phyloP scores from a whole-genome alignment of 2,797 vertebrate species.

The Acanthiza pusilla region DNA sequence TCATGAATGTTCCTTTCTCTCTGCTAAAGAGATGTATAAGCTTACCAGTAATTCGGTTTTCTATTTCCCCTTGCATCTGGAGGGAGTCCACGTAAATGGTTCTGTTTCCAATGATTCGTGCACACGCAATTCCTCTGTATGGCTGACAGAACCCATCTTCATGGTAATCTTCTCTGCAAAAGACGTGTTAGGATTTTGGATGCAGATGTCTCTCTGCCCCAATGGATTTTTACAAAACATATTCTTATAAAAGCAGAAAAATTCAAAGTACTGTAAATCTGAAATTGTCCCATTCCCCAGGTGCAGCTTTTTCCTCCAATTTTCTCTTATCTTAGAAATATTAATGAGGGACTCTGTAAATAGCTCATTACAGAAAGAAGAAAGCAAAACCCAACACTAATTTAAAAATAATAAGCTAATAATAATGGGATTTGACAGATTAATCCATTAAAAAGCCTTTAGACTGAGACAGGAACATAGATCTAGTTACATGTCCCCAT shows the following conservation, averaged over 20 bases:
- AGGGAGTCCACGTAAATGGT: slow-evolving; percentile 97
- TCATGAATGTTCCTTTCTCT: fast-evolving
- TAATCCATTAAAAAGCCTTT: slow-evolving; percentile 3
- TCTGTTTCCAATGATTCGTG: slow-evolving; percentile 93
- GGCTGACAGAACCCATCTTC: slow-evolving; percentile 97
- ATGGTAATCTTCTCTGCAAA: slow-evolving; percentile 77
- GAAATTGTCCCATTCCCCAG: background rate
- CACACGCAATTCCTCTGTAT: slow-evolving; percentile 93
- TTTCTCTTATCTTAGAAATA: background rate
- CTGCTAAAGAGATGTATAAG: background rate
- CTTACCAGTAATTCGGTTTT: slow-evolving; percentile 95
- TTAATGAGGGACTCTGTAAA: background rate
- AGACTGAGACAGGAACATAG: background rate
- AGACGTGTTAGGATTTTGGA: slow-evolving; percentile 16
- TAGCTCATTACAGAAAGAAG: background rate
- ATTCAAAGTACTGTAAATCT: background rate
- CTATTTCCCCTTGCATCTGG: slow-evolving; percentile 97
- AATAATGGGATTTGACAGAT: slow-evolving; percentile 8
- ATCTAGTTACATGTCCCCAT: background rate
- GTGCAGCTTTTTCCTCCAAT: background rate
- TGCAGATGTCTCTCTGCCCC: background rate
- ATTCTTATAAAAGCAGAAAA: background rate
- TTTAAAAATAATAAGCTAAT: background rate
- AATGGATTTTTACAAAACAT: background rate
- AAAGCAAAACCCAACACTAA: background rate